Evolutionary conservation across 2,797 vertebrate genomes (phyloP), one percentile per base, ranked within the genome.

Genomic region (Pteropus rufus): DNA sequence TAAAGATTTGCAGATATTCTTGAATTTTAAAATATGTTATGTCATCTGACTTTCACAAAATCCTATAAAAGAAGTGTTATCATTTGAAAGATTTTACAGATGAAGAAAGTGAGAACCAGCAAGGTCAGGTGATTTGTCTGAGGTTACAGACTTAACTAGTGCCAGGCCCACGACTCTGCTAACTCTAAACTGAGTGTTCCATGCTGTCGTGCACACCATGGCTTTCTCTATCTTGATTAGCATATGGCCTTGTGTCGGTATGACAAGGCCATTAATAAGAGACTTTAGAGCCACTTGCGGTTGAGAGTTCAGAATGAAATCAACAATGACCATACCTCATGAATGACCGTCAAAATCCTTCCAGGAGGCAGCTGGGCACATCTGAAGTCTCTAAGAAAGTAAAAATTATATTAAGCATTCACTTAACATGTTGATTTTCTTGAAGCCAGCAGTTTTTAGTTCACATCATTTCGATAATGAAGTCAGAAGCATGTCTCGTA

Each of bases 241-340:
- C 36, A 36, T n/a, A 36, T 10, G 52, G 73, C 80, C 73, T 58
- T 93, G 82, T 69, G 81, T 92, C 72, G 80, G 54, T 65, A 41
- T 64, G 92, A 92, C 92, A 97, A 95, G 65, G 41, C 44, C 84
- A 79, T 90, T 81, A 88, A 84, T 96, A 95, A 90, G 85, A 77
- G 67, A 88, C 56, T 8, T 90, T 58, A 88, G n/a, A 52, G 52
- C 69, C 82, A 31, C 54, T 93, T 88, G 62, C 64, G 72, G 81
- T 93, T n/a, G 62, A 95, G 80, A 90, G 86, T 95, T 95, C 82
- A 96, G 77, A 91, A 80, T 75, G 93, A 97, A 95, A 89, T 73
- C 95, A 91, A 70, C 89, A 95, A n/a, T 85, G 73, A 65, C 81
- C 29, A 16, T 52, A 54, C 54, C 82, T 93, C 67, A 31, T 73